phyloP scores from a whole-genome alignment of 2,113 vertebrate genomes.

The Hystrix cristata region DNA sequence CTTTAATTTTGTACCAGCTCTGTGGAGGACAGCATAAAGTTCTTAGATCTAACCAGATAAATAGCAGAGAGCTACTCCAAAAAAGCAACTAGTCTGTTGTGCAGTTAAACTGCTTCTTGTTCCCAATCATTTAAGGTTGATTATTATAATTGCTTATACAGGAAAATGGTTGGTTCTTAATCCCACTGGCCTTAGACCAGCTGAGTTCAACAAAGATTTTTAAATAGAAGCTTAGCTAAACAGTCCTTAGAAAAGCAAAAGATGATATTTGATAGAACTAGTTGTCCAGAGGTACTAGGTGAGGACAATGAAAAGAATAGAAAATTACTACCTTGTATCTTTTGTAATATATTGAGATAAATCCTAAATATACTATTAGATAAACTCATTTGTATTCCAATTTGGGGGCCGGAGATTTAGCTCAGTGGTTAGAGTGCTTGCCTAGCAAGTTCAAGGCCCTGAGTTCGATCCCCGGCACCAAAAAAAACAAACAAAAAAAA shows the following conservation, averaged over 20 bases:
- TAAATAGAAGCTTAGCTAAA: slow-evolving; percentile 47
- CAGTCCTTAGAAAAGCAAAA: slow-evolving; percentile 37
- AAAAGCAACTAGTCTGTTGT: slow-evolving; percentile 11
- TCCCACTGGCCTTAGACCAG: slow-evolving; percentile 61
- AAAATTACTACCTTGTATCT: background rate
- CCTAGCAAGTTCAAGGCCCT: too few relatives aligned
- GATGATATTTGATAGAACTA: slow-evolving; percentile 12
- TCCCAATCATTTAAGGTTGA: background rate
- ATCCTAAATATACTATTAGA: slow-evolving; percentile 28
- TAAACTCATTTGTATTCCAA: slow-evolving; percentile 35
- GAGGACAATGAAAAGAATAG: background rate
- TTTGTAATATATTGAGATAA: background rate
- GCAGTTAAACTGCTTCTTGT: background rate
- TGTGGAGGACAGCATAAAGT: background rate
- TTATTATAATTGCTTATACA: slow-evolving; percentile 45
- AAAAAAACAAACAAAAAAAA: too few relatives aligned
- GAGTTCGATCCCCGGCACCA: too few relatives aligned
- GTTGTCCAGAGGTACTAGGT: slow-evolving; percentile 9
- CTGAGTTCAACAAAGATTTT: slow-evolving; percentile 52
- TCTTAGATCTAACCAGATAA: background rate
- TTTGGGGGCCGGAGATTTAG: background rate
- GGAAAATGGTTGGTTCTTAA: slow-evolving; percentile 51
- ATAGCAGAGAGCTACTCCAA: background rate
- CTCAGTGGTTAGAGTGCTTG: too few relatives aligned
- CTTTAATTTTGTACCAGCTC: background rate